Conservation (phyloP, 2,113 vertebrate species). For the Cyprinus carpio region DNA sequence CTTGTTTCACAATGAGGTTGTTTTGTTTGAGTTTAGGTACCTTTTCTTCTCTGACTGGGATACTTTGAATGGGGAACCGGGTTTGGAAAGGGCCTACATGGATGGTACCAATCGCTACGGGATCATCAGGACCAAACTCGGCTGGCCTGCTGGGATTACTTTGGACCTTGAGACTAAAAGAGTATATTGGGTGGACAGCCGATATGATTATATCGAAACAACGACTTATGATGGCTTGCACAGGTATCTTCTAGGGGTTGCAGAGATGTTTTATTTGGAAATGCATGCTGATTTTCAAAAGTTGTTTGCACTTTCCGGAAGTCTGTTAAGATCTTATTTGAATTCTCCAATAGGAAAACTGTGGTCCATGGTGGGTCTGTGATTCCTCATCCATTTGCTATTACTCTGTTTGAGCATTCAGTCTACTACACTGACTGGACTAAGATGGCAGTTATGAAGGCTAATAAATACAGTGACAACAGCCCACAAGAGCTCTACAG, state of each 20-base stretch:
- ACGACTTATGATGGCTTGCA: constrained; percentile 94
- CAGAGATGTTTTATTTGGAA: not conserved
- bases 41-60: constrained; percentile 99
- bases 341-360: constrained; percentile 82
- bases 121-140: constrained; percentile 89
- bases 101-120: constrained; percentile 93
- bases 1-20: constrained; percentile 42
- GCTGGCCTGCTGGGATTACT: constrained; percentile 94
- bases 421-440: constrained; percentile 98
- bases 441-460: constrained; percentile 93
- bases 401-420: constrained; percentile 90
- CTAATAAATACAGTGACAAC: constrained; percentile 88
- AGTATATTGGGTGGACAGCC: constrained; percentile 95
- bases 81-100: constrained; percentile 95
- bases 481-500: constrained; percentile 83
- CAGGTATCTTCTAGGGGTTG: constrained; percentile 73
- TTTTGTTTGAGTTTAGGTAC: constrained; percentile 77
- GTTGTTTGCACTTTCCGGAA: not conserved
- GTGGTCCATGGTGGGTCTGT: constrained; percentile 84
- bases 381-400: constrained; percentile 90
- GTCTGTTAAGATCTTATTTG: constrained; percentile 11
- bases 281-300: not conserved
- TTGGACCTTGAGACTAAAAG: constrained; percentile 88
- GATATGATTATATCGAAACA: constrained; percentile 96
- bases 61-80: constrained; percentile 86